phyloP scores from a whole-genome alignment of 2,888 invertebrate genomes.

The Phyllotreta striolata region DNA sequence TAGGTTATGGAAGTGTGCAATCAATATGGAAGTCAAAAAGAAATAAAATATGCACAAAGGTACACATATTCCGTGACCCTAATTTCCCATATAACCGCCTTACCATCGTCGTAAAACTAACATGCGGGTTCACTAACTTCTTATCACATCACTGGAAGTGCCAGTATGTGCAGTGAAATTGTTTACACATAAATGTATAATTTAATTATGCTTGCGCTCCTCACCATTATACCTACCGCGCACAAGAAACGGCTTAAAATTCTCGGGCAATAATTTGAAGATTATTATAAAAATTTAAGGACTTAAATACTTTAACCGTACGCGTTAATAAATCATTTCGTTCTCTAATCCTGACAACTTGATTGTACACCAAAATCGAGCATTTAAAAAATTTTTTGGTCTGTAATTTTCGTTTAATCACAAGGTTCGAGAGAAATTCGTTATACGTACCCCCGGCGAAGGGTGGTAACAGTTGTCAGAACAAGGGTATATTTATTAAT shows the following conservation, averaged over 20 bases:
- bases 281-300: constrained; percentile 5
- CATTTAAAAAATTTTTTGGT: constrained; percentile 12
- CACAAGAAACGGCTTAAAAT: constrained; percentile 10
- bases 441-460: constrained; percentile 14
- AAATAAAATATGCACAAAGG: no score
- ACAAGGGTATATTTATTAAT: constrained; percentile 9
- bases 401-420: constrained; percentile 19
- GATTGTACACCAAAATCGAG: constrained; percentile 2
- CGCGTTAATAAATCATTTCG: constrained; percentile 1
- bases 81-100: neutral
- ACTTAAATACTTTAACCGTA: constrained; percentile 1
- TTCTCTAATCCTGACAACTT: constrained; percentile 8
- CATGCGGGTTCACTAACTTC: constrained; percentile 24
- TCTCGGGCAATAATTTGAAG: constrained; percentile 4
- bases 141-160: constrained; percentile 22
- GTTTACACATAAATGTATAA: constrained; percentile 9
- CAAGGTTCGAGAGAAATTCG: constrained; percentile 15
- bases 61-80: neutral
- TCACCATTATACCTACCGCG: neutral
- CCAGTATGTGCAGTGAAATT: constrained; percentile 7
- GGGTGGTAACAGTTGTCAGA: constrained; percentile 25
- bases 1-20: no score
- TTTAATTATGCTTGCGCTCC: constrained; percentile 2
- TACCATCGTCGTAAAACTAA: constrained; percentile 1
- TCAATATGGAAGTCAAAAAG: no score